Base-by-base conservation (phyloP, 1,140 invertebrate species). In the Ruditapes philippinarum region DNA sequence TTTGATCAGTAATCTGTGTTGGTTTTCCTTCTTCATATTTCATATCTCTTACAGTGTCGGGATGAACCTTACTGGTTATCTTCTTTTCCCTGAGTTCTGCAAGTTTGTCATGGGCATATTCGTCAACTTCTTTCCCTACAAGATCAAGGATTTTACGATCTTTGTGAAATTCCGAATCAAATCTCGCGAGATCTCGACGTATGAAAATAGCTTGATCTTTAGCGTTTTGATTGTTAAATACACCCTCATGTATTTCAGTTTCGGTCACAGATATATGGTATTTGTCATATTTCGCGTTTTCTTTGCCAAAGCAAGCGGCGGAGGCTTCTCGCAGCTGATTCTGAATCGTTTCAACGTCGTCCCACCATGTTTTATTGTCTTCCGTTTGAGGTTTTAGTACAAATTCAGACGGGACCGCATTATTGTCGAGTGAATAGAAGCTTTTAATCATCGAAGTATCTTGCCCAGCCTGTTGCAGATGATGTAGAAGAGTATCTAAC, bases 201-300 rank as follows among this genome's bases (percentile, higher is more conserved):
- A 88, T 65, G 25, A 88, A 79, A 7, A 25, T 33, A 14, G 76
- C 60, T 51, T 88, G 85, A 3, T 68, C 19, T 38, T 49, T 28
- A 5, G 31, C 3, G 9, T 51, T 22, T 36, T 51, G 51, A 70
- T 88, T 88, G 17, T 70, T 49, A 42, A 88, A 88, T 0, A 60
- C 85, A 25, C 85, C 85, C n/a, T 40, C 14, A 38, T 88, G 74
- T 40, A 88, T 88, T 70, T 88, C 85, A n/a, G 51, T 88, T 80
- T 88, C 85, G 19, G 85, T 88, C 0, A 88, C 74, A 36, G 85
- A 88, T 19, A 88, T 68, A 36, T 80, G 74, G 38, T 88, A 80
- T 45, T 88, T 79, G 33, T 88, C 76, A 28, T 60, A 88, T 14
- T 65, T 68, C 19, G 33, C 11, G 31, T 42, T 78, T 31, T 22